Evolutionary conservation across 2,113 vertebrate genomes (phyloP).

Genomic region (Desmodus rotundus): DNA sequence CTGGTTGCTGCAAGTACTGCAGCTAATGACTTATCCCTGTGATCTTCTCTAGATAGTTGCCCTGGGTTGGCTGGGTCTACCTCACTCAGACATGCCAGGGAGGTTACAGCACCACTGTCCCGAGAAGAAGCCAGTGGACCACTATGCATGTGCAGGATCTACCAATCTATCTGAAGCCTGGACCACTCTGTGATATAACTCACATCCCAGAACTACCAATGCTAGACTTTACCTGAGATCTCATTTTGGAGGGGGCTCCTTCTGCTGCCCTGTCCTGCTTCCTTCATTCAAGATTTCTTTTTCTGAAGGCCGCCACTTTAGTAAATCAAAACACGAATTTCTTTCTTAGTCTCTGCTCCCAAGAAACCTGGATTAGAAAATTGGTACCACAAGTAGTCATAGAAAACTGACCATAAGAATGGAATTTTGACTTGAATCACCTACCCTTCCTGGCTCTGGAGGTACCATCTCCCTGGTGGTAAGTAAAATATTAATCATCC

Average conservation of each 20-base stretch:
- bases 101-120: background rate
- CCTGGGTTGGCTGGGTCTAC: background rate
- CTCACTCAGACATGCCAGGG: background rate
- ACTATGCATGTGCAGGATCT: too few relatives aligned
- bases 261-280: background rate
- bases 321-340: background rate
- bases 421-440: background rate
- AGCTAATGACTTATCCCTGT: too few relatives aligned
- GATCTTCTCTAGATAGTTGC: background rate
- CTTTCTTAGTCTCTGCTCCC: background rate
- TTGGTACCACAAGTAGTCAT: background rate
- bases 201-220: background rate
- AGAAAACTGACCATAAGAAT: background rate
- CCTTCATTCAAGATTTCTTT: background rate
- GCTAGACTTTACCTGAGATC: background rate
- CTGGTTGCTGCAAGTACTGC: background rate
- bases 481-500: background rate
- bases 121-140: background rate
- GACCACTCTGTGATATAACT: background rate
- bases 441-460: background rate
- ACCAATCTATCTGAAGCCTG: background rate
- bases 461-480: too few relatives aligned
- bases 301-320: background rate
- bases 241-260: background rate
- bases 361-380: background rate